phyloP scores from a whole-genome alignment of 2,113 vertebrate genomes.

The Ophthalmotilapia sp. region DNA sequence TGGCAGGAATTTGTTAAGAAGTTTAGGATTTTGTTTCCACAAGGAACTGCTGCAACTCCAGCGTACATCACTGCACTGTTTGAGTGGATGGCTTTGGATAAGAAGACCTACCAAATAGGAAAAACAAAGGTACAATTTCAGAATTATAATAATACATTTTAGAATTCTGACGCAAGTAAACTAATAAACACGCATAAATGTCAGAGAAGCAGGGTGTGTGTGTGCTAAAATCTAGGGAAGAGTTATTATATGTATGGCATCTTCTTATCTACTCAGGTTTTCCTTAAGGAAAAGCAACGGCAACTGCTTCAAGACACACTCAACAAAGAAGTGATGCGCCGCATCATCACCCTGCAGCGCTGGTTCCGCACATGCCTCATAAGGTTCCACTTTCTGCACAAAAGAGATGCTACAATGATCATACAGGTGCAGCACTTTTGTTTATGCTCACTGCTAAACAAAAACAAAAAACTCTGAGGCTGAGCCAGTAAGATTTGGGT shows the following conservation, averaged over 20 bases:
- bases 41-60: conserved; percentile 66
- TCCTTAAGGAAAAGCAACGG: conserved; percentile 82
- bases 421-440: conserved; percentile 74
- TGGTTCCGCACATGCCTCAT: conserved; percentile 83
- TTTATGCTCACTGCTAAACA: background rate
- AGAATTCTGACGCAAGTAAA: background rate
- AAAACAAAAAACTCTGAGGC: background rate
- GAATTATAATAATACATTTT: background rate
- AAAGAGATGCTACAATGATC: conserved; percentile 67
- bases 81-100: conserved; percentile 72
- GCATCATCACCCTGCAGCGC: conserved; percentile 85
- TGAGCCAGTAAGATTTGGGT: background rate
- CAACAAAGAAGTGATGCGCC: conserved; percentile 80
- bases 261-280: conserved; percentile 74
- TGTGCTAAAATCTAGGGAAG: background rate
- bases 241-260: background rate
- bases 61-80: conserved; percentile 80
- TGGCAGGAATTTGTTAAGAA: conserved; percentile 80
- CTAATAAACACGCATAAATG: background rate
- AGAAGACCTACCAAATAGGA: conserved; percentile 85
- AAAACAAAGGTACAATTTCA: conserved; percentile 77
- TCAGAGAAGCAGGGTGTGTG: background rate
- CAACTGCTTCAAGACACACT: conserved; percentile 81
- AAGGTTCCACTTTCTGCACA: conserved; percentile 76
- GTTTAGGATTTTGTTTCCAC: conserved; percentile 85